phyloP scores from a whole-genome alignment of 2,797 vertebrate genomes.

The Zenarchopterus dispar region DNA sequence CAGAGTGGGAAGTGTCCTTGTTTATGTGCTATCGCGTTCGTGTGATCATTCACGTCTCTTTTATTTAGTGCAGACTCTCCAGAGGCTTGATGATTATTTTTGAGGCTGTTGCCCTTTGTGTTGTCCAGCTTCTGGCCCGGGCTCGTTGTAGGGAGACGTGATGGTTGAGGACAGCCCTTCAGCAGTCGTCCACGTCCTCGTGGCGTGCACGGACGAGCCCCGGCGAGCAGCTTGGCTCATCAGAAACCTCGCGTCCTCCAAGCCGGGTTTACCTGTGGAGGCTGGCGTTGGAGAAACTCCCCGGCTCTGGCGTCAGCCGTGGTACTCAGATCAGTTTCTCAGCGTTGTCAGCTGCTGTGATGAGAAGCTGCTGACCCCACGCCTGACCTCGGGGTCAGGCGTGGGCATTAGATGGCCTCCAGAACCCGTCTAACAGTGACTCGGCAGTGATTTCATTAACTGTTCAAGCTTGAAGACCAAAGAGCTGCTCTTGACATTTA shows the following conservation, averaged over 20 bases:
- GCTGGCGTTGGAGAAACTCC: constrained; percentile 19
- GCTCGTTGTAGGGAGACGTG: constrained; percentile 62
- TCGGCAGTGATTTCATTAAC: constrained; percentile 5
- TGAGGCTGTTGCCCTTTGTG: constrained; percentile 70
- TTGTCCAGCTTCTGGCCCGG: constrained; percentile 53
- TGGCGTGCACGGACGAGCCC: constrained; percentile 50
- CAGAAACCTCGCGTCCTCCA: constrained; percentile 40
- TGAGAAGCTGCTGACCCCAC: constrained; percentile 34
- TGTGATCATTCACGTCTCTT: constrained; percentile 30
- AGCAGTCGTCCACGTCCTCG: constrained; percentile 76
- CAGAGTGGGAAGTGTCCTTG: background rate
- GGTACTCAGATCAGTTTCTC: constrained; percentile 28
- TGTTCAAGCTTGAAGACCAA: constrained; percentile 16
- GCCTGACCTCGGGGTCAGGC: constrained; percentile 34
- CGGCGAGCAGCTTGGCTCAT: constrained; percentile 38
- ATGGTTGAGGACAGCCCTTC: constrained; percentile 78
- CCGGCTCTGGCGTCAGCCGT: constrained; percentile 24
- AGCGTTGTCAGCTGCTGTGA: constrained; percentile 24
- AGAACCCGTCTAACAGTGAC: constrained; percentile 27
- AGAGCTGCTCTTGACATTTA: constrained; percentile 10
- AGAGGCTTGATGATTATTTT: constrained; percentile 68
- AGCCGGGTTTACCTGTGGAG: constrained; percentile 6
- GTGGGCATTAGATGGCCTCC: constrained; percentile 37
- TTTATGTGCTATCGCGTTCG: background rate
- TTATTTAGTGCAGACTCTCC: constrained; percentile 46